Conservation (phyloP, 2,797 vertebrate genomes). For the Onychomys arenicola region DNA sequence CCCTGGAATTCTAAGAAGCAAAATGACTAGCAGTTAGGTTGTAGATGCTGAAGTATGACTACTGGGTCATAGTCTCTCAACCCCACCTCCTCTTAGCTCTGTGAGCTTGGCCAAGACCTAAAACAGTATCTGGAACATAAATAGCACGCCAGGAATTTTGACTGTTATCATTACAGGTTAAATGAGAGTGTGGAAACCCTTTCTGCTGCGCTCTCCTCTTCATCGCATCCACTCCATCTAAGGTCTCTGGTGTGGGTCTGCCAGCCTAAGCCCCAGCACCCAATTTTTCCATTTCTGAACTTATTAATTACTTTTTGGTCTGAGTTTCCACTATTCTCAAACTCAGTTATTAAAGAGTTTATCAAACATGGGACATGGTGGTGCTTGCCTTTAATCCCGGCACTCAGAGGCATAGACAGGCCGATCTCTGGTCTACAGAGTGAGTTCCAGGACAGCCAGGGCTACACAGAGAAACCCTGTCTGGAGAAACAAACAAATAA, state of each 20-base stretch:
- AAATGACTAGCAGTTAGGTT: slow-evolving; percentile 14
- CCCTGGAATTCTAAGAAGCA: slow-evolving; percentile 46
- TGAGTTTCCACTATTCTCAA: slow-evolving; percentile 11
- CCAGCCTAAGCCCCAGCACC: not conserved
- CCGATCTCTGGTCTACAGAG: no score
- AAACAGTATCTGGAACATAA: not conserved
- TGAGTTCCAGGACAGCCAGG: no score
- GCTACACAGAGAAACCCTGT: no score
- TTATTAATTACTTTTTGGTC: not conserved
- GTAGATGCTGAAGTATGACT: not conserved
- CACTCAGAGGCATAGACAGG: not conserved
- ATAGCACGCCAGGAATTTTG: not conserved
- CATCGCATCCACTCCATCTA: not conserved
- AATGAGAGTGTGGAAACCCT: not conserved
- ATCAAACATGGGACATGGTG: not conserved
- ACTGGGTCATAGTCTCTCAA: not conserved
- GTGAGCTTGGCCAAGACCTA: not conserved
- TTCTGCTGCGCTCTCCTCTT: not conserved
- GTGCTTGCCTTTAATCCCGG: not conserved
- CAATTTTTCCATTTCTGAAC: not conserved
- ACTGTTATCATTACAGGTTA: not conserved
- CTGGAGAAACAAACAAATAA: no score
- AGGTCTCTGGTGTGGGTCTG: not conserved
- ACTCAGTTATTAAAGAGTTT: not conserved
- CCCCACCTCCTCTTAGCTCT: not conserved